phyloP scores from a whole-genome alignment of 1,140 invertebrate genomes.

The Belonocnema kinseyi region DNA sequence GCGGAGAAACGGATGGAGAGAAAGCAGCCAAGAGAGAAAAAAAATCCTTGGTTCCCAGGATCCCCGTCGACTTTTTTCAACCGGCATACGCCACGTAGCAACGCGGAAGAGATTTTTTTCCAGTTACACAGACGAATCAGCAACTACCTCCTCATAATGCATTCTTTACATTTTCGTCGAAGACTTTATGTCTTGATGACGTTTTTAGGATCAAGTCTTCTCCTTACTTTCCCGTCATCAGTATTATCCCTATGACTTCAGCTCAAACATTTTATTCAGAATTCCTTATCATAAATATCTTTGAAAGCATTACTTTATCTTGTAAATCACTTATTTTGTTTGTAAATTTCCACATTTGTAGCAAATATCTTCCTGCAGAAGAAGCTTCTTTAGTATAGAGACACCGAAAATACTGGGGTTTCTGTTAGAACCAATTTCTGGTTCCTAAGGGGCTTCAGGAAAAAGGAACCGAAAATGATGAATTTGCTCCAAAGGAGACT shows the following conservation, averaged over 20 bases:
- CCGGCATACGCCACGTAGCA: constrained; percentile 46
- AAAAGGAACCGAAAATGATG: too few species aligned
- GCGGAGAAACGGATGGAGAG: constrained; percentile 64
- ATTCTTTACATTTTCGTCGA: constrained; percentile 3
- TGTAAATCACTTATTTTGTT: too few species aligned
- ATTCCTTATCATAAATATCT: neutral
- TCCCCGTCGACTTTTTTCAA: constrained; percentile 55
- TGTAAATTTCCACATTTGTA: too few species aligned
- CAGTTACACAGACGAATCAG: constrained; percentile 13
- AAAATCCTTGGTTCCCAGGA: constrained; percentile 66
- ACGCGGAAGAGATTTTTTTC: constrained; percentile 57
- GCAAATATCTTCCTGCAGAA: too few species aligned
- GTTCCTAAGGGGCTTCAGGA: too few species aligned
- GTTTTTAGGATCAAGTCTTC: neutral
- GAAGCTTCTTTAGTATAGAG: too few species aligned
- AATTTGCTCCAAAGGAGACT: too few species aligned
- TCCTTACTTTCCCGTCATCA: neutral
- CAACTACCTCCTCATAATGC: constrained; percentile 35
- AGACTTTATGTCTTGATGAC: constrained; percentile 2
- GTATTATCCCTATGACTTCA: neutral
- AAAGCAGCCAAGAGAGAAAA: constrained; percentile 57
- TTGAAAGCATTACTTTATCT: too few species aligned
- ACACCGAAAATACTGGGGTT: too few species aligned
- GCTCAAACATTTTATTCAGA: neutral
- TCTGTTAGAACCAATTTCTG: too few species aligned